Percentiles rank a stretch among this genome's conserved stretches.
Evolutionary conservation across 2,888 invertebrate genomes (phyloP).

Genomic region (Rhamnusium bicolor): DNA sequence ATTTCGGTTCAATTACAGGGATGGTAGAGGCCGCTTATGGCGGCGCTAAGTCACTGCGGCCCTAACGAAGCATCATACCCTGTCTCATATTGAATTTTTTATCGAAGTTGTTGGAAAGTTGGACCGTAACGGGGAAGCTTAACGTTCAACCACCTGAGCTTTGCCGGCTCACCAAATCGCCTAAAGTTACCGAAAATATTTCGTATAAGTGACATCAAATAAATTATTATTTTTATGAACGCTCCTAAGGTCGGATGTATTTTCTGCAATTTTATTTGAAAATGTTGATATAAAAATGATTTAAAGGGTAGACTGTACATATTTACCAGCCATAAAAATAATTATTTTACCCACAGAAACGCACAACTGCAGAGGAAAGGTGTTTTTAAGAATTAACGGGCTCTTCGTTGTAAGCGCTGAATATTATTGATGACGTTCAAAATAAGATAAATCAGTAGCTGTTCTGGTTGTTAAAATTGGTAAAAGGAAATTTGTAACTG

Average conservation of each 20-base stretch:
- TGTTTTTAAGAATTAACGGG: neutral
- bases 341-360: neutral
- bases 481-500: too few species aligned
- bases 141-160: slow-evolving; percentile 57
- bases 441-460: too few species aligned
- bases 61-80: slow-evolving; percentile 52
- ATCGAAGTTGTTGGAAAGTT: slow-evolving; percentile 54
- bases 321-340: neutral
- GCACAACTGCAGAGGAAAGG: neutral
- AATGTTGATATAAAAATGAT: slow-evolving; percentile 38
- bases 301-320: neutral
- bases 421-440: too few species aligned
- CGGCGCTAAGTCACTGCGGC: slow-evolving; percentile 51
- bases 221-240: slow-evolving; percentile 45
- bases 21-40: slow-evolving; percentile 32
- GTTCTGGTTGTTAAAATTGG: too few species aligned
- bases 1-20: slow-evolving; percentile 50
- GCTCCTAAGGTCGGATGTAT: slow-evolving; percentile 29
- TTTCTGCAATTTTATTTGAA: slow-evolving; percentile 37
- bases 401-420: neutral
- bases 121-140: slow-evolving; percentile 49
- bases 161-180: slow-evolving; percentile 48
- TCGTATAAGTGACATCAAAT: slow-evolving; percentile 43
- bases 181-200: slow-evolving; percentile 47
- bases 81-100: slow-evolving; percentile 58